Conservation (phyloP, 2,888 invertebrate genomes). For the Mycogona germanica region DNA sequence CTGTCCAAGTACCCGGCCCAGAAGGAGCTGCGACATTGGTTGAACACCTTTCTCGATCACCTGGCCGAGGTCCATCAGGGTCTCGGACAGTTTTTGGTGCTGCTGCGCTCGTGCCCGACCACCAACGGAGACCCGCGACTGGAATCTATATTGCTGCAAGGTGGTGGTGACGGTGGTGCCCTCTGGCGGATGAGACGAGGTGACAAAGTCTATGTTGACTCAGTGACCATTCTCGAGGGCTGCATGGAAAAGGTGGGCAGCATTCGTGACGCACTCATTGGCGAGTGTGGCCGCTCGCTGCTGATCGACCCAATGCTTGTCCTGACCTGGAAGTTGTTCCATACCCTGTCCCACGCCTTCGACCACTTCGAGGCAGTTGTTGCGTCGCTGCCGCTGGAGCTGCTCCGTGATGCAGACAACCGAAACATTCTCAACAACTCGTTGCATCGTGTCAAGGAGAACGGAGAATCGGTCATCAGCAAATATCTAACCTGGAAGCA, state of each 20-base stretch:
- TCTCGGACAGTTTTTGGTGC: constrained; percentile 9
- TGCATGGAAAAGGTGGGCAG: neutral
- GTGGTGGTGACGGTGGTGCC: neutral
- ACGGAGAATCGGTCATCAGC: too few relatives aligned
- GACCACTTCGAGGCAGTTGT: neutral
- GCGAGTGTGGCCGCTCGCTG: too few relatives aligned
- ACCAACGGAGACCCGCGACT: too few relatives aligned
- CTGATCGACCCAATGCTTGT: too few relatives aligned
- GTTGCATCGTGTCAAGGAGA: too few relatives aligned
- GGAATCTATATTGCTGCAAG: too few relatives aligned
- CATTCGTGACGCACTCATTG: neutral
- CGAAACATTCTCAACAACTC: too few relatives aligned
- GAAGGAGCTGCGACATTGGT: too few relatives aligned
- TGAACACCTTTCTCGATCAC: neutral
- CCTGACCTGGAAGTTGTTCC: constrained; percentile 3
- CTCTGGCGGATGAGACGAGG: constrained; percentile 1
- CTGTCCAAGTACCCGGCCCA: too few relatives aligned
- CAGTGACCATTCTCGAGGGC: neutral
- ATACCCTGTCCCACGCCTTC: neutral
- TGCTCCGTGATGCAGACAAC: neutral
- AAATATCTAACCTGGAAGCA: neutral
- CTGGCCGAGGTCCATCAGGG: neutral
- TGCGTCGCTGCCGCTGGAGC: neutral
- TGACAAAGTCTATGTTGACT: too few relatives aligned
- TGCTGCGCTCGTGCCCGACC: constrained; percentile 2